Conservation (phyloP, 2,113 vertebrate species). For the Ranitomeya variabilis region DNA sequence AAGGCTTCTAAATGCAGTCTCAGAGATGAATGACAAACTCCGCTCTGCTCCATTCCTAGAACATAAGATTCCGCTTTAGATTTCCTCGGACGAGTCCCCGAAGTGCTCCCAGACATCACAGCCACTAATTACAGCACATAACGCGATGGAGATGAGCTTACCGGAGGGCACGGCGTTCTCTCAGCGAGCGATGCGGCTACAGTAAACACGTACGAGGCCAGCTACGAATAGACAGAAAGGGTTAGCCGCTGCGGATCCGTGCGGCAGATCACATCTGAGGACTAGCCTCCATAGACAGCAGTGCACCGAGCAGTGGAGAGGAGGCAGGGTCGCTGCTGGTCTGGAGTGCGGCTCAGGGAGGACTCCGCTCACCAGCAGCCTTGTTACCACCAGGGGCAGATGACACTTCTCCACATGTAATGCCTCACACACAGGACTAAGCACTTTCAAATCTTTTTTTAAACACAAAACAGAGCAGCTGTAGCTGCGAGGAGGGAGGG, state of each 20-base stretch:
- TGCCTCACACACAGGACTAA: conserved; percentile 57
- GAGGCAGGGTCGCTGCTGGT: background rate
- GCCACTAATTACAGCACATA: background rate
- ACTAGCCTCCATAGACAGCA: background rate
- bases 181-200: conserved; percentile 2
- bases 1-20: background rate
- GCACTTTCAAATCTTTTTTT: conserved; percentile 59
- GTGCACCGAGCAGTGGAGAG: background rate
- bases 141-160: conserved; percentile 32
- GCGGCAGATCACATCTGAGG: background rate
- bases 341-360: conserved; percentile 20
- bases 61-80: background rate
- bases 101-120: background rate
- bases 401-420: conserved; percentile 58
- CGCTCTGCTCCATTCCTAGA: background rate
- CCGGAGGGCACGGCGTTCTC: background rate
- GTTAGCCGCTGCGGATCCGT: background rate
- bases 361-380: conserved; percentile 33
- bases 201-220: background rate
- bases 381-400: conserved; percentile 52
- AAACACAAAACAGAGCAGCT: conserved; percentile 58
- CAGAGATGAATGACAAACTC: background rate
- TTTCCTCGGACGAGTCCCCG: background rate
- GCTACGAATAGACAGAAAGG: conserved; percentile 5
- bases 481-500: conserved; percentile 36